Evolutionary conservation across 2,888 invertebrate genomes (phyloP), one percentile per base, ranked within the genome.

Genomic region (Cistogaster globosa): DNA sequence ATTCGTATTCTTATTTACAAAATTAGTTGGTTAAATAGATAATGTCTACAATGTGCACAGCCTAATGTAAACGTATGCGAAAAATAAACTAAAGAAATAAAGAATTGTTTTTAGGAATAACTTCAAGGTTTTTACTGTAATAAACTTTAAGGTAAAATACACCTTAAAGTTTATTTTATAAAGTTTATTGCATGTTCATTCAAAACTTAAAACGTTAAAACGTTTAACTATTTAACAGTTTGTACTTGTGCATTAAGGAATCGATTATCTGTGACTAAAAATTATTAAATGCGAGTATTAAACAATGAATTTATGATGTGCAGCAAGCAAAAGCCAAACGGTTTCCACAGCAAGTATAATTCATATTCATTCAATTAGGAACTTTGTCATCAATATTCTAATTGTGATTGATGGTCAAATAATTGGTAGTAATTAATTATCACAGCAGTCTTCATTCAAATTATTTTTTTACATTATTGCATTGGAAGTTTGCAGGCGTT

Each of bases 381-480:
- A 90, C 89, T 90, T 74, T 83, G 16, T n/a, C 75, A 75, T 85
- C 86, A 86, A 71, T 80, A 86, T 36, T 88, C 88, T 91, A 91
- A 92, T 92, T 92, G 89, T 92, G 91, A 92, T 92, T 91, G 91
- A 92, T 92, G 90, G 88, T 87, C 87, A 89, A 90, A 90, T 92
- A 91, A 91, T 91, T 91, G 88, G 14, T 88, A 88, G 90, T 91
- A 90, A 92, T 92, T 91, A 90, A 91, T 91, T 91, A 90, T 89
- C 67, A 68, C 55, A 76, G 11, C 42, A 12, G 12, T 0, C 42
- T 42, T 12, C 42, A 42, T 12, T 12, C 42, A 42, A 12, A 12
- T 42, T 12, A 42, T 42, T 42, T 42, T 11, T 11, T 42, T 12
- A 42, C 2, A 42, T 42, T 69, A n/a, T n/a, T 11, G 18, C 32